Evolutionary conservation across 2,797 vertebrate genomes (phyloP).

Genomic region (Gallirallus australis): DNA sequence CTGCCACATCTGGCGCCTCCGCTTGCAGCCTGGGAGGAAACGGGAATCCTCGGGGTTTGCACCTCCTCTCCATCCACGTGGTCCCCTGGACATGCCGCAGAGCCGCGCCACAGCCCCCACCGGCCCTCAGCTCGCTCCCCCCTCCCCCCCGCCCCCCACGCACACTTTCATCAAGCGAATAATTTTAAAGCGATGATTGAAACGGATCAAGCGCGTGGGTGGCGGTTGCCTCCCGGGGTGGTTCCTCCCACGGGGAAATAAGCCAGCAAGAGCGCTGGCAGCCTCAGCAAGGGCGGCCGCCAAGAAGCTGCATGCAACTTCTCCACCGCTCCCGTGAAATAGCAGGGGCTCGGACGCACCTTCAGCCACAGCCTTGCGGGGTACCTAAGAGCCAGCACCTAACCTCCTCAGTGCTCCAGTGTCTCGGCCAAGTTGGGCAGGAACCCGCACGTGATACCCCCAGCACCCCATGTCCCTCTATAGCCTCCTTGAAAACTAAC

Average conservation of each 20-base stretch:
- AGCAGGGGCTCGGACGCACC: background rate
- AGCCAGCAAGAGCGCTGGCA: background rate
- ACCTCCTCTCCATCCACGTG: constrained; percentile 17
- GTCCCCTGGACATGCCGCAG: background rate
- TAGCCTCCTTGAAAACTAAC: background rate
- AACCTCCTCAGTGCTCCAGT: background rate
- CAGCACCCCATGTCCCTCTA: background rate
- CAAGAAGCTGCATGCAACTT: background rate
- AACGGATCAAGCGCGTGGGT: constrained; percentile 19
- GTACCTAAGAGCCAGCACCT: background rate
- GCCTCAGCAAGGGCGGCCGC: background rate
- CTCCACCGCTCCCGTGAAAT: background rate
- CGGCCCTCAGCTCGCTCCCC: background rate
- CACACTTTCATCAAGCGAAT: constrained; percentile 13
- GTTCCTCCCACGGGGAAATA: constrained; percentile 24
- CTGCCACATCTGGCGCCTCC: constrained; percentile 71
- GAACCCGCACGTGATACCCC: background rate
- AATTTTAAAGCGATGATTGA: constrained; percentile 29
- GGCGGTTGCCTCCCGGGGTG: background rate
- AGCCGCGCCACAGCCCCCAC: background rate
- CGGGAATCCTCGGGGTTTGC: constrained; percentile 38
- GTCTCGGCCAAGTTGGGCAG: background rate
- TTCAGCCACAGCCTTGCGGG: background rate
- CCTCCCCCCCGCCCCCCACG: no score
- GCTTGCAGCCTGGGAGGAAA: background rate